Evolutionary conservation across 2,797 vertebrate species (phyloP).

Genomic region (Taeniopygia guttata): DNA sequence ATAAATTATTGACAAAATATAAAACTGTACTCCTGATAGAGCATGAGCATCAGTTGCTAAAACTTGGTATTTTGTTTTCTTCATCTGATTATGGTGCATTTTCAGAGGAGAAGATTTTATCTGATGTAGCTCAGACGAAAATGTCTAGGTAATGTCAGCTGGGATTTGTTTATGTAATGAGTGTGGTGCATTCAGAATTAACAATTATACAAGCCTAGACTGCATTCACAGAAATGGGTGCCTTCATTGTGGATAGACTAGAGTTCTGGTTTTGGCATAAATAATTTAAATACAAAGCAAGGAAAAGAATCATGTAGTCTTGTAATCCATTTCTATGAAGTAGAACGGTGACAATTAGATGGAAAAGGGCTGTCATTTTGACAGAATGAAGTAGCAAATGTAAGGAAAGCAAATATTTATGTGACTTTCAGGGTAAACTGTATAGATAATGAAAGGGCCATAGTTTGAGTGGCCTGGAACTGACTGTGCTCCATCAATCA

Average conservation of each 20-base stretch:
- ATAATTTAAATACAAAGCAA: background rate
- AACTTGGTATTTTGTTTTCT: background rate
- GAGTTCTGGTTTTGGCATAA: background rate
- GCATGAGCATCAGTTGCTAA: background rate
- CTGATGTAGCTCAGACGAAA: background rate
- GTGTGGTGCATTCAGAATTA: background rate
- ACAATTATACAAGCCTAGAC: background rate
- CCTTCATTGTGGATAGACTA: background rate
- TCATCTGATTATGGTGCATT: background rate
- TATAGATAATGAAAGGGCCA: background rate
- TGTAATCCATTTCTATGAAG: background rate
- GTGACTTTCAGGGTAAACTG: background rate
- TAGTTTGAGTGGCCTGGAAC: background rate
- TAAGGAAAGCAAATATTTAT: background rate
- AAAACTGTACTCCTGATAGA: background rate
- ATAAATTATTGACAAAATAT: background rate
- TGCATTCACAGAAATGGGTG: background rate
- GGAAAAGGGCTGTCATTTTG: background rate
- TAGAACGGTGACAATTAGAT: background rate
- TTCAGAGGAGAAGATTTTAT: background rate
- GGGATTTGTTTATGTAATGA: background rate
- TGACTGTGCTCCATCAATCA: background rate
- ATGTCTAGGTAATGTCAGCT: background rate
- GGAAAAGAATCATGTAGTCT: background rate
- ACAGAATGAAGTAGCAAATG: background rate